A percentile compares a stretch with the other conserved stretches of the same genome.
phyloP scores from a whole-genome alignment of 1,140 invertebrate species.

The Argopecten irradians region DNA sequence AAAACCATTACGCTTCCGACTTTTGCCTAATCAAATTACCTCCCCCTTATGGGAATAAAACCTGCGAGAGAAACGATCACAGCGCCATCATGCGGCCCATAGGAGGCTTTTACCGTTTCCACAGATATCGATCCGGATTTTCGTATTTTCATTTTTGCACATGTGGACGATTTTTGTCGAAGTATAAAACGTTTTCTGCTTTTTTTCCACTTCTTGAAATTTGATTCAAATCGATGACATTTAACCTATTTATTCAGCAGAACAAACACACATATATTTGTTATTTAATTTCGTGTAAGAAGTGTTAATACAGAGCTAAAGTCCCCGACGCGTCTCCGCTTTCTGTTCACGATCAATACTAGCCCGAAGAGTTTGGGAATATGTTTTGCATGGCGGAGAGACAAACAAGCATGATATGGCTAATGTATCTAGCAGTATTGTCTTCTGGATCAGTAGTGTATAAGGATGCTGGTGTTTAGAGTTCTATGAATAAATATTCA shows the following conservation, averaged over 20 bases:
- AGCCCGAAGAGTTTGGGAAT: not conserved
- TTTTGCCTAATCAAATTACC: not conserved
- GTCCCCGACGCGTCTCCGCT: not conserved
- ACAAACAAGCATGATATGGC: not conserved
- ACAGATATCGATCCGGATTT: not conserved
- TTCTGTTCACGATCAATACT: not conserved
- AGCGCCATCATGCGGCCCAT: not conserved
- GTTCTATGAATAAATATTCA: not conserved
- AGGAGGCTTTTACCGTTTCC: not conserved
- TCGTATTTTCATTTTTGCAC: not conserved
- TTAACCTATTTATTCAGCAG: not conserved
- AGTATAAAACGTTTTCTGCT: not conserved
- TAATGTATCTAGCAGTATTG: not conserved
- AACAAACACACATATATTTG: not conserved
- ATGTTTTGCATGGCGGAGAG: not conserved
- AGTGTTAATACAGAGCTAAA: not conserved
- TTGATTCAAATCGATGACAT: slow-evolving; percentile 2
- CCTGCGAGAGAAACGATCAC: not conserved
- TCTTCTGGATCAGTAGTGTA: not conserved
- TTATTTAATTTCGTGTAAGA: not conserved
- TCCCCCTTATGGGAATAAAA: not conserved
- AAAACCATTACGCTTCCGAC: not conserved
- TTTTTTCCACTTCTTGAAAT: not conserved
- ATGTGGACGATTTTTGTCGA: not conserved
- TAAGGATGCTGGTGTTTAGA: not conserved